A percentile compares a stretch with the other conserved stretches of the same genome.
phyloP scores from a whole-genome alignment of 2,888 invertebrate species.

The Chouioia cunea region DNA sequence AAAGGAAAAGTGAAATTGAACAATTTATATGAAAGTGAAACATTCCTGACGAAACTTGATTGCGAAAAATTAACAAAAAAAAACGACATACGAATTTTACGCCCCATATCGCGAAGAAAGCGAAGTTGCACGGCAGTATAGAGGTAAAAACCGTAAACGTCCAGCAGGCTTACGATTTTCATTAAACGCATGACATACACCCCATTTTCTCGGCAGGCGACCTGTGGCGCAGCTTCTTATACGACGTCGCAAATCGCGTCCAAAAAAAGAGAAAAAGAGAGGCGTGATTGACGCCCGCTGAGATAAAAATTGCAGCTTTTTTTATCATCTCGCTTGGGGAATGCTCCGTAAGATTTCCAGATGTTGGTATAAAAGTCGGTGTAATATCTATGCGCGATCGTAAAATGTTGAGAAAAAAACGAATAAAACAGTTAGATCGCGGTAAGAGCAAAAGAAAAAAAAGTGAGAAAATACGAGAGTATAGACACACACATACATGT shows the following conservation, averaged over 20 bases:
- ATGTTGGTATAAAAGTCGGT: not conserved
- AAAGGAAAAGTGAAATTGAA: too few relatives aligned
- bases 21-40: too few relatives aligned
- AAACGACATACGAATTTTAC: not conserved
- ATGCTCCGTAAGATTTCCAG: not conserved
- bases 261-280: conserved; percentile 25
- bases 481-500: conserved; percentile 37
- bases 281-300: conserved; percentile 32
- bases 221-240: conserved; percentile 17
- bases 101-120: not conserved
- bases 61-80: too few relatives aligned
- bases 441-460: not conserved
- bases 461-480: not conserved
- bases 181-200: conserved; percentile 18
- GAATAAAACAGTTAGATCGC: not conserved
- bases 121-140: not conserved
- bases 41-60: too few relatives aligned
- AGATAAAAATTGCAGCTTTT: conserved; percentile 1
- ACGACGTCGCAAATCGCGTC: conserved; percentile 37
- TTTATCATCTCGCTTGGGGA: not conserved
- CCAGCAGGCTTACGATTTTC: conserved; percentile 21
- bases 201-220: not conserved
- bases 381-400: not conserved
- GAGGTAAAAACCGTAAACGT: conserved; percentile 10
- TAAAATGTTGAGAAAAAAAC: not conserved